Evolutionary conservation across 2,888 invertebrate genomes (phyloP).

Genomic region (Bedellia somnulentella): DNA sequence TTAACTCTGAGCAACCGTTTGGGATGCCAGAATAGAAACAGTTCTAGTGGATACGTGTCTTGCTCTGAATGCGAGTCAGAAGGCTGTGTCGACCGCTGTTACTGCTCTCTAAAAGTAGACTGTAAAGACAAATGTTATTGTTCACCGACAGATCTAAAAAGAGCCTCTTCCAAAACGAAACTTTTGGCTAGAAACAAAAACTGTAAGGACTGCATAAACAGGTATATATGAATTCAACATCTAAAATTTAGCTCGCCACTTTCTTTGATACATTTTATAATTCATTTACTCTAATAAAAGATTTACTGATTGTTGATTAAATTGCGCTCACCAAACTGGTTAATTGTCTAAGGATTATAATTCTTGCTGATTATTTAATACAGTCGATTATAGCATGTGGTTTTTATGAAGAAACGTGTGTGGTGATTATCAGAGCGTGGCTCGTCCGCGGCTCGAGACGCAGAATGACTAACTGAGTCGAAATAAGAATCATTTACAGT

Average conservation of each 20-base stretch:
- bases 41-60: constrained; percentile 76
- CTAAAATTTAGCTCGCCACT: constrained; percentile 44
- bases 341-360: constrained; percentile 23
- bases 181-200: constrained; percentile 32
- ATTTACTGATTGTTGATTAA: constrained; percentile 29
- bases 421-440: constrained; percentile 38
- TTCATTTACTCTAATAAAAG: constrained; percentile 36
- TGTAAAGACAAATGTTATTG: constrained; percentile 66
- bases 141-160: constrained; percentile 52
- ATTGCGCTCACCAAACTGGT: constrained; percentile 29
- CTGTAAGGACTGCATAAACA: constrained; percentile 44
- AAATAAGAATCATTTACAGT: constrained; percentile 43
- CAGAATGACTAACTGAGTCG: constrained; percentile 39
- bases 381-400: too few relatives aligned
- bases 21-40: constrained; percentile 64
- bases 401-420: constrained; percentile 53
- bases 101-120: constrained; percentile 73
- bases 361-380: too few relatives aligned
- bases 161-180: constrained; percentile 30
- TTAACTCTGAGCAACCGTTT: constrained; percentile 59
- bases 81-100: constrained; percentile 84
- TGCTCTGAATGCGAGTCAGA: constrained; percentile 91
- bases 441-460: constrained; percentile 33
- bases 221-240: constrained; percentile 12
- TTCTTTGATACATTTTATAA: constrained; percentile 31